These are phyloP conservation scores for Cordilura impudica DNA, from an alignment of 2,888 invertebrate species.

Conservation along the genomic window DNA sequence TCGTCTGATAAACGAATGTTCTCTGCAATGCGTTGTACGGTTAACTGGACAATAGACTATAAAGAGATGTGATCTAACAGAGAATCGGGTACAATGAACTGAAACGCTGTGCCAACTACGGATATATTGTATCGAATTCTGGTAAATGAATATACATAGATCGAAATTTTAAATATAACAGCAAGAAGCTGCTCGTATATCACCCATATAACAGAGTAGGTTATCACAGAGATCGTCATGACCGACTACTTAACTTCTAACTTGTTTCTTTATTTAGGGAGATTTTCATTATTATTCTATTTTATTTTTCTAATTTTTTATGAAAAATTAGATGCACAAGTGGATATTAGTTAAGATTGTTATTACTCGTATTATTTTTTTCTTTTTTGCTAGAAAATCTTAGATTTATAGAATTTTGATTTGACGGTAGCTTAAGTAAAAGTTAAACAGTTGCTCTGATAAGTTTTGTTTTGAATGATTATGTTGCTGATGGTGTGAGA, in stretches of 20 bases:
- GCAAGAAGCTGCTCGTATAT: no score
- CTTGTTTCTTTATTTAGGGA: no score
- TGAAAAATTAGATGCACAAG: slow-evolving; percentile 56
- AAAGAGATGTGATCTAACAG: no score
- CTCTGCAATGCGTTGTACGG: no score
- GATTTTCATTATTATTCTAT: neutral
- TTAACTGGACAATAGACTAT: no score
- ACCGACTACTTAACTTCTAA: neutral
- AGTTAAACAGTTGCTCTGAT: slow-evolving; percentile 43
- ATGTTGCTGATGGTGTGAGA: slow-evolving; percentile 40
- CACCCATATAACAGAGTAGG: no score
- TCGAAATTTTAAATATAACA: no score
- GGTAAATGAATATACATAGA: no score
- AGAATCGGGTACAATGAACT: no score
- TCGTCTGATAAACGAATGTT: no score
- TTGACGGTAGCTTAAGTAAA: slow-evolving; percentile 56
- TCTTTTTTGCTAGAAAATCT: slow-evolving; percentile 35
- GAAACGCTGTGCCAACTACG: no score
- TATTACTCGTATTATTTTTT: slow-evolving; percentile 27
- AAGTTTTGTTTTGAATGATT: slow-evolving; percentile 28
- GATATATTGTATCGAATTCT: no score
- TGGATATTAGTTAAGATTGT: slow-evolving; percentile 54
- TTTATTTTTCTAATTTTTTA: slow-evolving; percentile 41
- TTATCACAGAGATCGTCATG: neutral
- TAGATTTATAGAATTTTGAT: slow-evolving; percentile 52